Percentiles rank a stretch among this genome's conserved stretches.
Conservation (phyloP, 1,140 invertebrate species). For the Drosophila suzukii region DNA sequence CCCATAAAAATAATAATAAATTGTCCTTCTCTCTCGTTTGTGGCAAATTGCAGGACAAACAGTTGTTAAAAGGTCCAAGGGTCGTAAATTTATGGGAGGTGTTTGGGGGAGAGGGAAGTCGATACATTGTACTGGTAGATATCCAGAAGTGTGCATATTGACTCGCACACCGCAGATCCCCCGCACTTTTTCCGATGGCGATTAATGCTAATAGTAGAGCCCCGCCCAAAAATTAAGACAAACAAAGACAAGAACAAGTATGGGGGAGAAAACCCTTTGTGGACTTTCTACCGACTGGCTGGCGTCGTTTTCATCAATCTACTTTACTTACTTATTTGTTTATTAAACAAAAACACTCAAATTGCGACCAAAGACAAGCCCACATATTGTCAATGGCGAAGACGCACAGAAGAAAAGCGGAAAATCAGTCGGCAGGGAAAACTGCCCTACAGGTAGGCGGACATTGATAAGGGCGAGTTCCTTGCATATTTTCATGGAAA, state of each 20-base stretch:
- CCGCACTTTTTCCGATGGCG: slow-evolving; percentile 22
- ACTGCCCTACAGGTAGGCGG: slow-evolving; percentile 23
- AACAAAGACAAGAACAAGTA: slow-evolving; percentile 24
- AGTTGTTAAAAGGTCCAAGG: slow-evolving; percentile 71
- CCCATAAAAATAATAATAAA: slow-evolving; percentile 74
- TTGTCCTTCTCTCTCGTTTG: slow-evolving; percentile 35
- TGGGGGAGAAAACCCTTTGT: slow-evolving; percentile 54
- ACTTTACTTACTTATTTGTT: slow-evolving; percentile 72
- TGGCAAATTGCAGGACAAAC: slow-evolving; percentile 70
- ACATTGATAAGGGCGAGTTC: slow-evolving; percentile 15
- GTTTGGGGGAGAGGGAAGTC: slow-evolving; percentile 1
- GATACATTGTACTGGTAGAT: slow-evolving; percentile 9
- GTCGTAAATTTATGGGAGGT: slow-evolving; percentile 57
- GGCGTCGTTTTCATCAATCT: slow-evolving; percentile 61
- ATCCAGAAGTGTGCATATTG: slow-evolving; percentile 30
- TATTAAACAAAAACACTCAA: slow-evolving; percentile 77
- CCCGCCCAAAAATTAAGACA: slow-evolving; percentile 56
- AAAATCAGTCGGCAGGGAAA: slow-evolving; percentile 13
- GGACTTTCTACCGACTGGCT: slow-evolving; percentile 50
- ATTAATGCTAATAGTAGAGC: slow-evolving; percentile 70
- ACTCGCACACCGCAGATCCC: slow-evolving; percentile 38
- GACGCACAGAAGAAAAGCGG: slow-evolving; percentile 4
- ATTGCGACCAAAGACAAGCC: slow-evolving; percentile 61
- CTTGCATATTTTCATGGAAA: slow-evolving; percentile 34
- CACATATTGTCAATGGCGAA: slow-evolving; percentile 30